These are phyloP conservation scores for Periplaneta americana DNA, from an alignment of 1,140 invertebrate genomes.

Conservation along the genomic window DNA sequence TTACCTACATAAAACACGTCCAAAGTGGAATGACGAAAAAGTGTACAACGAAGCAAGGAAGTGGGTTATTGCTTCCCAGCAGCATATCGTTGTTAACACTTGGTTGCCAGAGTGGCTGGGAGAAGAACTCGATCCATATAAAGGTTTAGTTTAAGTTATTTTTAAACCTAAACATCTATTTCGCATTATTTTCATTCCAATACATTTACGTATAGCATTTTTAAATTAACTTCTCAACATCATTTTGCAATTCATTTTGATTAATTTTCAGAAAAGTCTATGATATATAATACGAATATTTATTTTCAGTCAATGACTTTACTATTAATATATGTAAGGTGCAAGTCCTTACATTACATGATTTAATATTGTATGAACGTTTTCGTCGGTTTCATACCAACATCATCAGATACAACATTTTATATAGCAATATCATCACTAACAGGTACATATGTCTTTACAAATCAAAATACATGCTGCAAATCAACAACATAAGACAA, in stretches of 20 bases:
- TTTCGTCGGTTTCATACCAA: no score
- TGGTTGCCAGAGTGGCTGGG: conserved; percentile 46
- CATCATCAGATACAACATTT: no score
- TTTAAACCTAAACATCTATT: not conserved
- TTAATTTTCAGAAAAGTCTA: no score
- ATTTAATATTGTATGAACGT: no score
- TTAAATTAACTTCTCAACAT: not conserved
- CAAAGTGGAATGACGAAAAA: conserved; percentile 42
- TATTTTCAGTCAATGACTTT: no score
- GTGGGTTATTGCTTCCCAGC: conserved; percentile 50
- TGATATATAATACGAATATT: no score
- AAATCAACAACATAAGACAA: no score
- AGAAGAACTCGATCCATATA: conserved; percentile 27
- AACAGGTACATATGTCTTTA: not conserved
- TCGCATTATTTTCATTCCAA: not conserved
- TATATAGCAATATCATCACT: no score
- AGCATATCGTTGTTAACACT: conserved; percentile 45
- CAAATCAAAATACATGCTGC: no score
- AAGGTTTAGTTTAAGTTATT: conserved; percentile 25
- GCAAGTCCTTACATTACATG: no score
- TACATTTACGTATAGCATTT: not conserved
- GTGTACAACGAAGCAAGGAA: conserved; percentile 54
- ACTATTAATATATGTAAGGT: no score
- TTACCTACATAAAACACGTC: conserved; percentile 33
- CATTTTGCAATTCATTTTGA: no score